These are phyloP conservation scores for Stramonita haemastoma DNA, from an alignment of 2,888 invertebrate species.

Conservation along the genomic window DNA sequence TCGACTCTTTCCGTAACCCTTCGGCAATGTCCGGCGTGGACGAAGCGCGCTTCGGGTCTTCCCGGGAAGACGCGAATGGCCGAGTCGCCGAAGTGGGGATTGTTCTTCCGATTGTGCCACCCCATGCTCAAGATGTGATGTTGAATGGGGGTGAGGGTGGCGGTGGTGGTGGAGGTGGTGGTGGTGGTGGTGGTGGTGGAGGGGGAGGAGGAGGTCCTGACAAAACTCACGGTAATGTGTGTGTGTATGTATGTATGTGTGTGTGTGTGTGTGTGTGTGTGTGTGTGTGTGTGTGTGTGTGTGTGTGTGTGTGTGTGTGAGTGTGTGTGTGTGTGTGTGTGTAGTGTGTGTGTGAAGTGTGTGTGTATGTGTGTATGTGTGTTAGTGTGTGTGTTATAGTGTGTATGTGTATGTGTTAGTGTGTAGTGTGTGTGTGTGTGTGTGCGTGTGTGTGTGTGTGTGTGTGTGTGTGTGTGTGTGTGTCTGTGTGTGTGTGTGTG, in stretches of 20 bases:
- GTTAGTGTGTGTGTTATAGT: too few relatives aligned
- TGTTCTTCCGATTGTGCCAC: conserved; percentile 42
- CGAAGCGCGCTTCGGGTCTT: background rate
- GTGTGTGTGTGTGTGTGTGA: background rate
- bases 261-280: background rate
- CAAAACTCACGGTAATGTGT: conserved; percentile 24
- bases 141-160: background rate
- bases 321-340: background rate
- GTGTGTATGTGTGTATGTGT: background rate
- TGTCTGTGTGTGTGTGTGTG: background rate
- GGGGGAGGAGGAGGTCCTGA: conserved; percentile 31
- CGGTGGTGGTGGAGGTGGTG: background rate
- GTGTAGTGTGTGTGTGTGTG: background rate
- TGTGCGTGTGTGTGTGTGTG: background rate
- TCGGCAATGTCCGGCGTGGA: conserved; percentile 16
- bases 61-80: conserved; percentile 28
- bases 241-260: background rate
- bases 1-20: conserved; percentile 30
- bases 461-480: background rate
- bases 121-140: background rate
- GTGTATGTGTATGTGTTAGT: background rate
- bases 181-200: conserved; percentile 29
- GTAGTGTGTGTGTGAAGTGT: background rate
- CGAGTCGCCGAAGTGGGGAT: conserved; percentile 42
- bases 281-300: background rate